Conservation (phyloP, 1,140 invertebrate species). For the Solenopsis invicta region DNA sequence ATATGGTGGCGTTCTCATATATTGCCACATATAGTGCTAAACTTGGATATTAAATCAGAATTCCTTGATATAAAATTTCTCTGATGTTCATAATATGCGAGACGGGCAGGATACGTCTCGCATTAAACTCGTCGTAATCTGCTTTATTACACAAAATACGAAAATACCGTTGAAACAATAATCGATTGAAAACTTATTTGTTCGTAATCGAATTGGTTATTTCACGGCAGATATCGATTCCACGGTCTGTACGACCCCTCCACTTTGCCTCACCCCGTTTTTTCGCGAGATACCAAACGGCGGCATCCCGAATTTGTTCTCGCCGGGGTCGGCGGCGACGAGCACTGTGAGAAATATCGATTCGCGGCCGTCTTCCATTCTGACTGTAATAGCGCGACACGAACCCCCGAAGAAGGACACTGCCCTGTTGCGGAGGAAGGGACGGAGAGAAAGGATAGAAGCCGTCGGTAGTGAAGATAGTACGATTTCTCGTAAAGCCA, state of each 20-base stretch:
- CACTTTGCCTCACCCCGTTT: background rate
- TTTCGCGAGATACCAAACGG: slow-evolving; percentile 11
- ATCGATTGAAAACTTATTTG: background rate
- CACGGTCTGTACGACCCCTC: no score
- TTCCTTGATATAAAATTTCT: background rate
- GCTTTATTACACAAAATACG: background rate
- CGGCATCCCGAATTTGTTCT: slow-evolving; percentile 40
- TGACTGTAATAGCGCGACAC: slow-evolving; percentile 69
- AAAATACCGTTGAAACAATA: background rate
- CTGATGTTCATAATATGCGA: background rate
- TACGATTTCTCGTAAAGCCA: slow-evolving; percentile 81
- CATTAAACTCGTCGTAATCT: background rate
- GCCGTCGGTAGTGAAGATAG: slow-evolving; percentile 77
- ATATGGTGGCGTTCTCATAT: background rate
- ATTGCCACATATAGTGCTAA: background rate
- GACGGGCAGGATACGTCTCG: background rate
- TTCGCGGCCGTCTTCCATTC: slow-evolving; percentile 75
- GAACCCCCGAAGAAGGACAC: slow-evolving; percentile 66
- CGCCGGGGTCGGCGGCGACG: slow-evolving; percentile 48
- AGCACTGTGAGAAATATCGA: slow-evolving; percentile 73
- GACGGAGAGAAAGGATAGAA: slow-evolving; percentile 56
- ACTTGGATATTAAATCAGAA: slow-evolving; percentile 2
- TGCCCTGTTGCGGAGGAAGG: slow-evolving; percentile 60
- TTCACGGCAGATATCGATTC: background rate
- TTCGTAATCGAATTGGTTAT: slow-evolving; percentile 13